Evolutionary conservation across 2,888 invertebrate species (phyloP), one percentile per base, ranked within the genome.

Genomic region (Venustoraphidia nigricollis): DNA sequence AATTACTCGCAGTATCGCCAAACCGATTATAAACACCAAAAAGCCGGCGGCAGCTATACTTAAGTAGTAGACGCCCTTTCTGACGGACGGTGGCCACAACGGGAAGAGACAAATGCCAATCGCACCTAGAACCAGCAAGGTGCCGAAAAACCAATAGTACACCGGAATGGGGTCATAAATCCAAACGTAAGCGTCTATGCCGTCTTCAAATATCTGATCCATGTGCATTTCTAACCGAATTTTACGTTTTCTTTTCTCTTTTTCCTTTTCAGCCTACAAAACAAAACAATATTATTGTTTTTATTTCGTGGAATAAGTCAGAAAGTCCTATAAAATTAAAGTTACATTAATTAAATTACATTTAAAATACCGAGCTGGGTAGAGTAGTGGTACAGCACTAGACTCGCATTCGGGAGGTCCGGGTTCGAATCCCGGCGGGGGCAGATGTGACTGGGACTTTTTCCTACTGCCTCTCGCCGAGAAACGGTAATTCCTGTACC

Each of bases 101-200:
- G 98, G 98, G 71, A 97, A 99, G 63, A 99, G 77, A 68, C 98
- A 99, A 38, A 98, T 81, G 10, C 84, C 88, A 58, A 97, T 92
- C 35, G 94, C 92, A 17, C 92, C 96, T 48, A 96, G 70, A 35
- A 99, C 91, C 53, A 89, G 72, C 5, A 89, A 70, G 9, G 83
- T 78, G n/a, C 96, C 96, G 59, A 90, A 86, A 55, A 95, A 76
- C 87, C 94, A 95, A 67, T 91, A 92, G 68, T 90, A 84, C 65
- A 88, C 80, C 39, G 94, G 93, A 64, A 94, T 90, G 0, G 96
- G 95, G 68, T 96, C 95, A 67, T 93, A 97, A 53, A 96, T 87
- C 96, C 96, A 97, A 27, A 96, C 95, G 68, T 90, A 97, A 1
- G 95, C 95, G 66, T 97, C 96, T 37, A 84, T 76, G 13, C 88